Percentiles rank a stretch among this genome's conserved stretches.
Conservation (phyloP, 1,140 invertebrate species). For the Solenopsis invicta region DNA sequence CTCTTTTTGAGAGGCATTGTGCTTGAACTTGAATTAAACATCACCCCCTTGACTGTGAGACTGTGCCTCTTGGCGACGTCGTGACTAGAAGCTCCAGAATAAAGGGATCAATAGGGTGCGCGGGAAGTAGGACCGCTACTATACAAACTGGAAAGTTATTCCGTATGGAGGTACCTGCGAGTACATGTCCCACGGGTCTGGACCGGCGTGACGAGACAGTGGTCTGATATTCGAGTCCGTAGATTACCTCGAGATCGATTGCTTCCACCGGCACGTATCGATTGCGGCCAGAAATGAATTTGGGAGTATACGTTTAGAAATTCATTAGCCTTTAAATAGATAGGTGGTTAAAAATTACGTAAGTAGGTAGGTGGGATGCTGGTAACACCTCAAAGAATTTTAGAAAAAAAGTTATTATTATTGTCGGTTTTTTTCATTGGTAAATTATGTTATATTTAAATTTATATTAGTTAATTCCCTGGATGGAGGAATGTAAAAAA, state of each 20-base stretch:
- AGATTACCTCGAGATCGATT: slow-evolving; percentile 13
- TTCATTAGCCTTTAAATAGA: not conserved
- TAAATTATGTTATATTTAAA: too few relatives aligned
- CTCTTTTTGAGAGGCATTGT: slow-evolving; percentile 78
- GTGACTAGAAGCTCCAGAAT: slow-evolving; percentile 76
- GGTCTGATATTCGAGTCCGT: slow-evolving; percentile 36
- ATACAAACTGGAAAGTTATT: slow-evolving; percentile 76
- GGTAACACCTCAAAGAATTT: too few relatives aligned
- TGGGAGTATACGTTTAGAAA: not conserved
- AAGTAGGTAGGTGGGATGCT: too few relatives aligned
- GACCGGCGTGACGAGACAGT: slow-evolving; percentile 67
- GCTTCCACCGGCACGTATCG: slow-evolving; percentile 7
- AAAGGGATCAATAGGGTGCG: slow-evolving; percentile 75
- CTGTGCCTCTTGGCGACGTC: slow-evolving; percentile 78
- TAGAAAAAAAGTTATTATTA: too few relatives aligned
- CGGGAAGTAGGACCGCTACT: slow-evolving; percentile 75
- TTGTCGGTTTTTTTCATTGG: too few relatives aligned
- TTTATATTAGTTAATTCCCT: too few relatives aligned
- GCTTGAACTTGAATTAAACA: slow-evolving; percentile 79
- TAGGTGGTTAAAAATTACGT: too few relatives aligned
- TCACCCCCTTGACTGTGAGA: slow-evolving; percentile 74
- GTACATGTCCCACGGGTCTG: slow-evolving; percentile 67
- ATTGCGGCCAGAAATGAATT: not conserved
- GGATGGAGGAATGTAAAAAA: too few relatives aligned
- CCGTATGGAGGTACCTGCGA: slow-evolving; percentile 57